phyloP scores from a whole-genome alignment of 2,888 invertebrate species.

The Harpagoxenus sublaevis region DNA sequence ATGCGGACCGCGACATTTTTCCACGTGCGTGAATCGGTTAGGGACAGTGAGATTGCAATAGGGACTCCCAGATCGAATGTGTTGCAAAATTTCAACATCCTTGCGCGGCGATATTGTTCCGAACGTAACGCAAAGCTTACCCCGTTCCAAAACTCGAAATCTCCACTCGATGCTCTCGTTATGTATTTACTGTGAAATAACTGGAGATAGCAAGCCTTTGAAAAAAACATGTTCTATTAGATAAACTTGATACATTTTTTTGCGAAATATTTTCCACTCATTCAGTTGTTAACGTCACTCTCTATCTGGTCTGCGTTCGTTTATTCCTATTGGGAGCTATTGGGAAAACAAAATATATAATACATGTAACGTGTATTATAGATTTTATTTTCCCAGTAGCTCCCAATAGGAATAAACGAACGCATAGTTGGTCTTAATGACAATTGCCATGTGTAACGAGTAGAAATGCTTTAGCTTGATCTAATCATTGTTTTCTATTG shows the following conservation, averaged over 20 bases:
- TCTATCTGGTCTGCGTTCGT: background rate
- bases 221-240: background rate
- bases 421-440: background rate
- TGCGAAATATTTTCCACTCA: background rate
- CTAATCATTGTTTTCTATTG: background rate
- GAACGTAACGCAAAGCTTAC: too few species aligned
- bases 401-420: too few species aligned
- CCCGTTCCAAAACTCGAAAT: slow-evolving; percentile 2
- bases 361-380: too few species aligned
- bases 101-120: background rate
- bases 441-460: background rate
- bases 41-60: background rate
- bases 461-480: background rate
- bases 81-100: background rate
- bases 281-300: background rate
- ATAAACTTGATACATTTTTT: background rate
- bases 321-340: too few species aligned
- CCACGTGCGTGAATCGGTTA: background rate
- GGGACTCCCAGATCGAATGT: background rate
- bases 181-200: slow-evolving; percentile 2
- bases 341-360: too few species aligned
- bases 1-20: background rate
- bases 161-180: background rate
- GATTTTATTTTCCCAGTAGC: too few species aligned
- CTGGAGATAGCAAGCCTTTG: background rate